Conservation (phyloP, 2,888 invertebrate species). For the Drosophila antonietae region DNA sequence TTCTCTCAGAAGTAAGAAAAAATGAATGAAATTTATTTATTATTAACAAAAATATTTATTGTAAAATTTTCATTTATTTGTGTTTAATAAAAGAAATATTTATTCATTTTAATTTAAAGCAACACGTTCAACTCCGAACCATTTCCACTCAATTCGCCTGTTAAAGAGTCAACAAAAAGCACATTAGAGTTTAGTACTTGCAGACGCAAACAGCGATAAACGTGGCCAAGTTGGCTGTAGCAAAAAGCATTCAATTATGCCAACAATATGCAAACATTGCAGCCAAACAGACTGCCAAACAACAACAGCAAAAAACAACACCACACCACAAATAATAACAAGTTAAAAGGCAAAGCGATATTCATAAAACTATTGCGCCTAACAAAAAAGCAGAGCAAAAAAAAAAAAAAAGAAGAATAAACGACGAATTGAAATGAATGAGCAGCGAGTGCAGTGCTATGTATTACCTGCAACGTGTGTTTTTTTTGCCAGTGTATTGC, state of each 20-base stretch:
- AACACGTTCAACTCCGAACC: slow-evolving; percentile 50
- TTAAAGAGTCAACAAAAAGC: slow-evolving; percentile 69
- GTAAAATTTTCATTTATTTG: no score
- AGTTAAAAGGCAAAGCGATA: slow-evolving; percentile 39
- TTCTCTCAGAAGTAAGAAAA: no score
- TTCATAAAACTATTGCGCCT: slow-evolving; percentile 71
- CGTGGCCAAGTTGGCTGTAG: slow-evolving; percentile 26
- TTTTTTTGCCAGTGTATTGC: slow-evolving; percentile 15
- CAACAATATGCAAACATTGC: slow-evolving; percentile 76
- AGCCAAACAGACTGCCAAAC: slow-evolving; percentile 46
- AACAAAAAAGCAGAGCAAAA: slow-evolving; percentile 44
- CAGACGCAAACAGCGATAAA: slow-evolving; percentile 31
- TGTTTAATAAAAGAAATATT: no score
- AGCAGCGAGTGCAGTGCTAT: slow-evolving; percentile 56
- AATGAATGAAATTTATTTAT: no score
- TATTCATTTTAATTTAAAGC: slow-evolving; percentile 14
- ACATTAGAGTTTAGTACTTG: slow-evolving; percentile 51
- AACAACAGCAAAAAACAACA: slow-evolving; percentile 16
- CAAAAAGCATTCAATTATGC: slow-evolving; percentile 76
- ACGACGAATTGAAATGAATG: slow-evolving; percentile 53
- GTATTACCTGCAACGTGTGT: slow-evolving; percentile 27
- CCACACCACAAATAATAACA: slow-evolving; percentile 12
- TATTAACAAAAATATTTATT: no score
- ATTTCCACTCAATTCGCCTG: slow-evolving; percentile 36
- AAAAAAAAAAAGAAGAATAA: slow-evolving; percentile 6